Evolutionary conservation across 2,797 vertebrate species (phyloP).

Genomic region (Columba guinea): DNA sequence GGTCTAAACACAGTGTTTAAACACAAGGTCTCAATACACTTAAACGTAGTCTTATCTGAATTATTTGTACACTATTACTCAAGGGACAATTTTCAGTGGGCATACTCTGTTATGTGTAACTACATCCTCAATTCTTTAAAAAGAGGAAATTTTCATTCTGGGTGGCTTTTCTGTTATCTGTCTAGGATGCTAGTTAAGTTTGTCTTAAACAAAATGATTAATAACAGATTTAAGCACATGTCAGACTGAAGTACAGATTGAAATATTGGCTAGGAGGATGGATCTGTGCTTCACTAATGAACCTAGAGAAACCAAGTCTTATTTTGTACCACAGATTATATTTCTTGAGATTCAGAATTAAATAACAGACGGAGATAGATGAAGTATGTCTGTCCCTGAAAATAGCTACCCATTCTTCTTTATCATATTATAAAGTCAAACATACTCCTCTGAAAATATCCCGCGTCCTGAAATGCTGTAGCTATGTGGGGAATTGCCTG

Average conservation of each 20-base stretch:
- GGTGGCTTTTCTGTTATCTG: not conserved
- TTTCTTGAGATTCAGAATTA: slow-evolving; percentile 35
- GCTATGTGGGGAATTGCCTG: not conserved
- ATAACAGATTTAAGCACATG: not conserved
- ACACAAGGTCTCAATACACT: not conserved
- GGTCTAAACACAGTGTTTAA: not conserved
- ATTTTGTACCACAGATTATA: not conserved
- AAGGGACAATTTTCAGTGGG: not conserved
- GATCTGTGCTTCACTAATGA: slow-evolving; percentile 22
- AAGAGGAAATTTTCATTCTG: not conserved
- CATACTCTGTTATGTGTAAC: not conserved
- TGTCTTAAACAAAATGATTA: slow-evolving; percentile 16
- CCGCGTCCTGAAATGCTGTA: not conserved
- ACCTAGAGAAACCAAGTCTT: slow-evolving; percentile 19
- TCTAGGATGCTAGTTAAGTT: not conserved
- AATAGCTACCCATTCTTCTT: slow-evolving; percentile 62
- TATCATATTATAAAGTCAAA: slow-evolving; percentile 38
- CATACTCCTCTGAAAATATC: slow-evolving; percentile 10
- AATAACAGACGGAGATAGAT: slow-evolving; percentile 26
- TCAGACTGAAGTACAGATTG: not conserved
- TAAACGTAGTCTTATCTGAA: not conserved
- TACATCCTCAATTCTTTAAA: not conserved
- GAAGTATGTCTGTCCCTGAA: slow-evolving; percentile 33
- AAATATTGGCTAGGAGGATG: not conserved
- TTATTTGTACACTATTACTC: not conserved